Evolutionary conservation across 2,888 invertebrate genomes (phyloP).

Genomic region (Drosophila mimetica): DNA sequence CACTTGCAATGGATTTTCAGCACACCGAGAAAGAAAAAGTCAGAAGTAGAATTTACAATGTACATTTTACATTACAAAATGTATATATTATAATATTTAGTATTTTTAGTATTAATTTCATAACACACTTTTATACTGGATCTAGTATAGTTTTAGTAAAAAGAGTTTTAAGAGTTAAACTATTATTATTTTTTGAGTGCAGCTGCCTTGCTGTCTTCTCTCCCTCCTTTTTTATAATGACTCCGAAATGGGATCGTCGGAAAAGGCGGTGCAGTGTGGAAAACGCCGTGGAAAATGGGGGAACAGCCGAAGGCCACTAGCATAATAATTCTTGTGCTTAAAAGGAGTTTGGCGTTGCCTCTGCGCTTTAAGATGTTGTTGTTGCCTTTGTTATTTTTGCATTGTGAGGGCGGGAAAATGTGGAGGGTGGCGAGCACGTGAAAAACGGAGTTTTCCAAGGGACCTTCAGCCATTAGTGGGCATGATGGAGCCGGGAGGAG

Average conservation of each 20-base stretch:
- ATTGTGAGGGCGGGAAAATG: constrained; percentile 2
- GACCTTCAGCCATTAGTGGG: constrained; percentile 13
- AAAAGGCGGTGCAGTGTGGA: background rate
- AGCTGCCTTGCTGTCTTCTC: background rate
- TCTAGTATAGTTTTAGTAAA: no score
- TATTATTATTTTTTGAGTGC: no score
- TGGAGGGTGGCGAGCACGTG: background rate
- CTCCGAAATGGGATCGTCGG: constrained; percentile 12
- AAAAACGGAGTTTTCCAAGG: constrained; percentile 6
- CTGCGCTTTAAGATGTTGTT: constrained; percentile 26
- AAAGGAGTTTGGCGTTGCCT: constrained; percentile 20
- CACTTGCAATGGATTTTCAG: constrained; percentile 3
- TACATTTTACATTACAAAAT: no score
- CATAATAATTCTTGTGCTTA: constrained; percentile 35
- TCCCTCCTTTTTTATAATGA: background rate
- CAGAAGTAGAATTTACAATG: no score
- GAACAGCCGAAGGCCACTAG: constrained; percentile 16
- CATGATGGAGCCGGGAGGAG: constrained; percentile 1
- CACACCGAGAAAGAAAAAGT: no score
- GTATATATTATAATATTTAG: no score
- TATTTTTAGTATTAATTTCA: no score
- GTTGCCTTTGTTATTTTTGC: constrained; percentile 9
- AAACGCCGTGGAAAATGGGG: constrained; percentile 3
- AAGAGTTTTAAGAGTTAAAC: no score
- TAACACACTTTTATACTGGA: no score